Percentiles rank a stretch among this genome's conserved stretches.
phyloP scores from a whole-genome alignment of 2,797 vertebrate species.

The Poeciliopsis paucimaculata region DNA sequence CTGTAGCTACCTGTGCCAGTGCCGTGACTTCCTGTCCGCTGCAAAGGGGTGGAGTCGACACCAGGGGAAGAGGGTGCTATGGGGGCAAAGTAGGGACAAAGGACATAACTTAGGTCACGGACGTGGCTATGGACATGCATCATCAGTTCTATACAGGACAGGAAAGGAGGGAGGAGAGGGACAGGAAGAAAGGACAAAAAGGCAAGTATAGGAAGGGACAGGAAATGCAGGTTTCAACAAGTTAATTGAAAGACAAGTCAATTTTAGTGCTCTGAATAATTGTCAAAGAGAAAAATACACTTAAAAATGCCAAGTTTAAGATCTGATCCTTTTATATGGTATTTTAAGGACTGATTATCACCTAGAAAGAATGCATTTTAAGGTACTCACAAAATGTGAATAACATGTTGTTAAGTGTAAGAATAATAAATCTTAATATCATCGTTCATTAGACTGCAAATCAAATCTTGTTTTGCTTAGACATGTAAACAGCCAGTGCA shows the following conservation, averaged over 20 bases:
- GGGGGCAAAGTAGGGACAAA: slow-evolving; percentile 98
- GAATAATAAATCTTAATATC: not conserved
- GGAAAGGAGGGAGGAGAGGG: slow-evolving; percentile 38
- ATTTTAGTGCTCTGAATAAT: slow-evolving; percentile 16
- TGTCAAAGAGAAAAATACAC: not conserved
- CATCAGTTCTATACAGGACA: slow-evolving; percentile 87
- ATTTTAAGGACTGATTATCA: not conserved
- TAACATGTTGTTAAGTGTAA: not conserved
- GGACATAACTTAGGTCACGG: slow-evolving; percentile 91
- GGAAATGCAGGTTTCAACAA: slow-evolving; percentile 24
- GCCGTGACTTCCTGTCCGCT: slow-evolving; percentile 95
- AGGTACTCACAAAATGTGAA: not conserved
- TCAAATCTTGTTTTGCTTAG: slow-evolving; percentile 47
- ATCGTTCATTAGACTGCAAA: slow-evolving; percentile 39
- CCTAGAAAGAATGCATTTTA: not conserved
- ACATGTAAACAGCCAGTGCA: slow-evolving; percentile 49
- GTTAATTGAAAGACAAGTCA: slow-evolving; percentile 38
- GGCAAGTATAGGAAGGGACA: slow-evolving; percentile 13
- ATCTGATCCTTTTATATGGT: not conserved
- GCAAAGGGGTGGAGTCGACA: slow-evolving; percentile 99
- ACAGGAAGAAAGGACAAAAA: slow-evolving; percentile 5
- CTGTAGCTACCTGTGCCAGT: slow-evolving; percentile 88
- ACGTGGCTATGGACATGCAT: slow-evolving; percentile 92
- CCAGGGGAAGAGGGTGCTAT: slow-evolving; percentile 99
- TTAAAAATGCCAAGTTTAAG: not conserved